Evolutionary conservation across 1,140 invertebrate species (phyloP).

Genomic region (Sarcophaga peregrina): DNA sequence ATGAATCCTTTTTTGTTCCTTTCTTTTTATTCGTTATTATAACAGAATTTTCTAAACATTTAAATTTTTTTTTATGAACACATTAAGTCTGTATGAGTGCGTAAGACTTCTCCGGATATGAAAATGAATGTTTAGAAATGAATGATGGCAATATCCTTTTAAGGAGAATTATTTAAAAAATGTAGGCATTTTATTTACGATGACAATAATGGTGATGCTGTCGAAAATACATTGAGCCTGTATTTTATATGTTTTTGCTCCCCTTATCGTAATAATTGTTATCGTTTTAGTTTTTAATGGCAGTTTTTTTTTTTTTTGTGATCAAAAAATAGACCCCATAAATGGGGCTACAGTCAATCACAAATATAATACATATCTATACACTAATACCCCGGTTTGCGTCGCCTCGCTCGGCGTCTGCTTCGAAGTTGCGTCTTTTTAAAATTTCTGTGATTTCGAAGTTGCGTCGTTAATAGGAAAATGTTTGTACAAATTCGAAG

Average conservation of each 20-base stretch:
- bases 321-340: no score
- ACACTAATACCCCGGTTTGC: no score
- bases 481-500: no score
- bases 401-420: no score
- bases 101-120: neutral
- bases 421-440: no score
- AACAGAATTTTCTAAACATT: neutral
- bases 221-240: neutral
- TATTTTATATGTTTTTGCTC: neutral
- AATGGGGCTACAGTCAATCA: neutral
- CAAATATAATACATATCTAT: no score
- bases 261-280: neutral
- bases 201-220: neutral
- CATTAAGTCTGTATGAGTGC: neutral
- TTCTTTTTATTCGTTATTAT: neutral
- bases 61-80: neutral
- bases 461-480: no score
- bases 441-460: no score
- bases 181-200: neutral
- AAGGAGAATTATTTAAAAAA: neutral
- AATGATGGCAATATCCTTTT: neutral
- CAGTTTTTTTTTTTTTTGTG: neutral
- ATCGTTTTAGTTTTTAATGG: constrained; percentile 6
- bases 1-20: neutral
- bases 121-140: no score